These are phyloP conservation scores for Euura saliciscinereae DNA, from an alignment of 1,140 invertebrate genomes.

Conservation along the genomic window DNA sequence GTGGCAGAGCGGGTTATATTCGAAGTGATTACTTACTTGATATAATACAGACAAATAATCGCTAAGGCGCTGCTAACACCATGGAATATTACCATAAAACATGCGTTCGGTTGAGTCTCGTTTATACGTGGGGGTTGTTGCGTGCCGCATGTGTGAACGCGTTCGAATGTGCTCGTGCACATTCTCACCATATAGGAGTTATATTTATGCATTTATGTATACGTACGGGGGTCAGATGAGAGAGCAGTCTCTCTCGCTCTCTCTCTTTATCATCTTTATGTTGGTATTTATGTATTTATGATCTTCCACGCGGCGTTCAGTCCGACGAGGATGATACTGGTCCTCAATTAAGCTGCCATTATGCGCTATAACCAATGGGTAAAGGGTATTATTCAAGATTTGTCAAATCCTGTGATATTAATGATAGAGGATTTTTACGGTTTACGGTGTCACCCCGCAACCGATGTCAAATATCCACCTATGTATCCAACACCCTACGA, in stretches of 20 bases:
- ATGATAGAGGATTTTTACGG: constrained; percentile 26
- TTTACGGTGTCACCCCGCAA: background rate
- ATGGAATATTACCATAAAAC: constrained; percentile 50
- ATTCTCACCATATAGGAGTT: background rate
- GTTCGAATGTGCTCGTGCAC: background rate
- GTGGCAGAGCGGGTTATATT: constrained; percentile 8
- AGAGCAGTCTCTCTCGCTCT: constrained; percentile 14
- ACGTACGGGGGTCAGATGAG: constrained; percentile 24
- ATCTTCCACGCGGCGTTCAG: background rate
- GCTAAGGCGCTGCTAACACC: constrained; percentile 40
- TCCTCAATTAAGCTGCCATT: constrained; percentile 31
- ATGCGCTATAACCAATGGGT: constrained; percentile 30
- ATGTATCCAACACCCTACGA: no score
- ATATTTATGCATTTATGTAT: constrained; percentile 52
- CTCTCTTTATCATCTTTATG: constrained; percentile 9
- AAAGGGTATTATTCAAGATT: constrained; percentile 33
- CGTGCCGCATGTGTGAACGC: constrained; percentile 11
- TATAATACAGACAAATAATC: constrained; percentile 45
- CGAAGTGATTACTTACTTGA: constrained; percentile 29
- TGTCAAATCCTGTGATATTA: constrained; percentile 30
- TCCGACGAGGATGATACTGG: constrained; percentile 18
- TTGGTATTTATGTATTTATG: constrained; percentile 44
- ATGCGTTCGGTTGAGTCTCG: constrained; percentile 31
- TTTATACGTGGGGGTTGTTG: constrained; percentile 16
- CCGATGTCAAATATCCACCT: no score